Conservation (phyloP, 2,888 invertebrate genomes). For the Chalcis sispes region DNA sequence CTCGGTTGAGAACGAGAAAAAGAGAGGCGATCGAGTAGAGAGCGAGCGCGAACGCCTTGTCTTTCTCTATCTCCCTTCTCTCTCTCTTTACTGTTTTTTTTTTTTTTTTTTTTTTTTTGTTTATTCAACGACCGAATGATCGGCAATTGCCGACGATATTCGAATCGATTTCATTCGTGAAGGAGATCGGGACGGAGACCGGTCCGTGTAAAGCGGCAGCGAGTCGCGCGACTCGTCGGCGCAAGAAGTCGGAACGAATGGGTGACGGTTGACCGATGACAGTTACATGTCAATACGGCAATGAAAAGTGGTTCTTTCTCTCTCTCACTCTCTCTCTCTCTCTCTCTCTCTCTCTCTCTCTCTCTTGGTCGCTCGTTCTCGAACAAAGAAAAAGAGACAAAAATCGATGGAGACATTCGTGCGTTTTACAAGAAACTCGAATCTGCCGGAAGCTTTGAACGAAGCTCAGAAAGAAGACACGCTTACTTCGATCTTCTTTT, state of each 20-base stretch:
- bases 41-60: constrained; percentile 33
- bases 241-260: constrained; percentile 60
- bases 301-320: constrained; percentile 67
- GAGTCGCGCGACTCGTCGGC: constrained; percentile 28
- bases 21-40: constrained; percentile 24
- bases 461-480: constrained; percentile 37
- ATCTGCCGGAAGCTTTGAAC: constrained; percentile 58
- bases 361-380: not conserved
- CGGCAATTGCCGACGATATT: constrained; percentile 55
- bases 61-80: no score
- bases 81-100: no score
- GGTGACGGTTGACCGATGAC: constrained; percentile 66
- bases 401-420: constrained; percentile 50
- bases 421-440: constrained; percentile 49
- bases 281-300: constrained; percentile 75
- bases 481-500: not conserved
- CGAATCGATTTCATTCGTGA: constrained; percentile 56
- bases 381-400: constrained; percentile 50
- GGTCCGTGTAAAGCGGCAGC: constrained; percentile 28
- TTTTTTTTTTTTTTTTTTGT: no score
- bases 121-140: constrained; percentile 58
- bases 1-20: not conserved
- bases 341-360: constrained; percentile 51
- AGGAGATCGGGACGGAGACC: constrained; percentile 9
- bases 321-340: constrained; percentile 38